A percentile compares a stretch with the other conserved stretches of the same genome.
phyloP scores from a whole-genome alignment of 2,797 vertebrate species.

The Rhynchotus rufescens region DNA sequence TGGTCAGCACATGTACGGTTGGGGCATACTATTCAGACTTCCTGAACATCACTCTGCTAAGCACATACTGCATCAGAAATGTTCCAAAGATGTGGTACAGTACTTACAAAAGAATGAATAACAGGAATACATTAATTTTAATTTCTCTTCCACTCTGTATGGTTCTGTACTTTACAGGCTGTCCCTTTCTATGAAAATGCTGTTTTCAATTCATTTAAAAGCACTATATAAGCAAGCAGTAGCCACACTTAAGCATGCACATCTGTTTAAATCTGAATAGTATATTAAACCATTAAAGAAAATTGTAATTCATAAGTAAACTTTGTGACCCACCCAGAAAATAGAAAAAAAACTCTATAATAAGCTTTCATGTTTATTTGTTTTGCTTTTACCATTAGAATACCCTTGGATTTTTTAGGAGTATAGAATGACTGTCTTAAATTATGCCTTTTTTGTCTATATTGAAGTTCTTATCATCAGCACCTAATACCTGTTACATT shows the following conservation, averaged over 20 bases:
- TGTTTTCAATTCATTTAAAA: not conserved
- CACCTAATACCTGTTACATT: slow-evolving; percentile 14
- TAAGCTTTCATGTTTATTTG: not conserved
- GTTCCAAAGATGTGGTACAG: not conserved
- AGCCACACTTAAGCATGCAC: slow-evolving; percentile 1
- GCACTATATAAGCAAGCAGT: not conserved
- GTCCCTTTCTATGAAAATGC: not conserved
- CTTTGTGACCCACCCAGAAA: not conserved
- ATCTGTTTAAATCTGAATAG: slow-evolving; percentile 16
- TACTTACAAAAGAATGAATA: not conserved
- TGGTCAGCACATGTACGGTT: not conserved
- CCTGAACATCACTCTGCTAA: not conserved
- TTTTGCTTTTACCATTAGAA: slow-evolving; percentile 3
- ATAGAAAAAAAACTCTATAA: not conserved
- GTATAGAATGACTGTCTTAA: not conserved
- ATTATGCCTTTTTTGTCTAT: not conserved
- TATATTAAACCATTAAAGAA: not conserved
- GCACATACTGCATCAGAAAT: not conserved
- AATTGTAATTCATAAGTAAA: not conserved
- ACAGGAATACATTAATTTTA: not conserved
- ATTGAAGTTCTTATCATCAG: not conserved
- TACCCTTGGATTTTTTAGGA: not conserved
- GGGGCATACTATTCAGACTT: not conserved
- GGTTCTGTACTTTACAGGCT: not conserved
- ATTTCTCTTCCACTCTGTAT: not conserved